A percentile compares a stretch with the other conserved stretches of the same genome.
Evolutionary conservation across 2,113 vertebrate genomes (phyloP).

Genomic region (Chinchilla lanigera): DNA sequence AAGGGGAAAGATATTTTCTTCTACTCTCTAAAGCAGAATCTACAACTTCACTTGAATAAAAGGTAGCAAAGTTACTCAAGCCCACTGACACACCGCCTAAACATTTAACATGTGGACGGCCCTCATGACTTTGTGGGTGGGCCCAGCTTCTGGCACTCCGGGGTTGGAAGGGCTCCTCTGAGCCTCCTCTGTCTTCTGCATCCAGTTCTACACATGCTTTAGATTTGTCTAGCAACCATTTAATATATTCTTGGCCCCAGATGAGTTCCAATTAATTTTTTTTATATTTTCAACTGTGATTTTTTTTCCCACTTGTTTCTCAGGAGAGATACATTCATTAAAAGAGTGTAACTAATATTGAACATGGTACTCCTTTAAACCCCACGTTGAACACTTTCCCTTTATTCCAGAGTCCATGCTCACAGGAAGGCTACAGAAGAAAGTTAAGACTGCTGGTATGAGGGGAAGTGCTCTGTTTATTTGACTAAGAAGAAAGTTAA

Average conservation of each 20-base stretch:
- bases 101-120: conserved; percentile 44
- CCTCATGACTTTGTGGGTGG: conserved; percentile 44
- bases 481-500: conserved; percentile 49
- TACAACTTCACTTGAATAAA: neutral
- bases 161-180: neutral
- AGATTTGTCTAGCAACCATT: conserved; percentile 29
- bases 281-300: conserved; percentile 28
- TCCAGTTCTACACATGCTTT: conserved; percentile 17
- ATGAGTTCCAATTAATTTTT: conserved; percentile 33
- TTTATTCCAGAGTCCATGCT: neutral
- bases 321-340: conserved; percentile 39
- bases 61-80: neutral
- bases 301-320: conserved; percentile 12
- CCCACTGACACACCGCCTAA: conserved; percentile 25
- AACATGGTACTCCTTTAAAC: neutral
- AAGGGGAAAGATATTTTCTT: neutral
- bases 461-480: conserved; percentile 45
- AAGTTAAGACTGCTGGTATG: neutral
- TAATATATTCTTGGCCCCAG: neutral
- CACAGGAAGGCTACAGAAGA: neutral
- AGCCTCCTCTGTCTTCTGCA: neutral
- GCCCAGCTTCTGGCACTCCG: neutral
- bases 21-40: neutral
- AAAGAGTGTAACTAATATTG: neutral
- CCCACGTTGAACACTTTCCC: neutral